Base-by-base conservation (phyloP, 2,888 invertebrate genomes). In the Drosophila kanekoi region DNA sequence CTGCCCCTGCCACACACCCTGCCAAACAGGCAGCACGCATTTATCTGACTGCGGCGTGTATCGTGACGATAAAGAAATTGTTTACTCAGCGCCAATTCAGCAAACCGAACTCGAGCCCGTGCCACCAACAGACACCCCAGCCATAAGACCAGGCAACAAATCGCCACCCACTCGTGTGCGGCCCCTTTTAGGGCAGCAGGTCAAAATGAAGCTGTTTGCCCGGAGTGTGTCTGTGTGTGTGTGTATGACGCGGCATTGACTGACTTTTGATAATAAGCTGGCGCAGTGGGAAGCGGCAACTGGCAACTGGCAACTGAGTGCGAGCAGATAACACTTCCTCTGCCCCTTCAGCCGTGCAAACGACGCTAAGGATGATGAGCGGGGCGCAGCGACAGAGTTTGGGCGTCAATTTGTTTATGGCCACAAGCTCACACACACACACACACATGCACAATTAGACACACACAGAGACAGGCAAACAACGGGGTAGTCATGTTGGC, bases 41-140 rank as follows among this genome's bases (percentile, higher is more conserved):
- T 75, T 80, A 74, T 74, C 72, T 47, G 72, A 59, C 68, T 84
- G 86, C 73, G 90, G 90, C 89, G 90, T 91, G 90, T 90, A 89
- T 83, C 77, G 81, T 72, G 69, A 77, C 87, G 91, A 91, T 91
- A 91, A 91, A 90, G 91, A 91, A 90, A 86, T 90, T 91, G 89
- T 91, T 90, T 89, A 79, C 81, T 84, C 79, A 86, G 81, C 79
- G 77, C 66, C 75, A 70, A 75, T 80, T 87, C 82, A 78, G 79
- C 75, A 73, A 73, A 53, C 52, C 70, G 20, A 64, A 52, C 51
- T 44, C 47, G 56, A 43, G 49, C 59, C 61, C 8, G 28, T 28
- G 28, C 28, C 28, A 28, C 28, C 23, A 14, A 40, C 20, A 57
- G 62, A 52, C 35, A 10, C 35, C 13, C 35, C 11, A 59, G 48